Conservation (phyloP, 2,888 invertebrate genomes). For the Conistra vaccinii region DNA sequence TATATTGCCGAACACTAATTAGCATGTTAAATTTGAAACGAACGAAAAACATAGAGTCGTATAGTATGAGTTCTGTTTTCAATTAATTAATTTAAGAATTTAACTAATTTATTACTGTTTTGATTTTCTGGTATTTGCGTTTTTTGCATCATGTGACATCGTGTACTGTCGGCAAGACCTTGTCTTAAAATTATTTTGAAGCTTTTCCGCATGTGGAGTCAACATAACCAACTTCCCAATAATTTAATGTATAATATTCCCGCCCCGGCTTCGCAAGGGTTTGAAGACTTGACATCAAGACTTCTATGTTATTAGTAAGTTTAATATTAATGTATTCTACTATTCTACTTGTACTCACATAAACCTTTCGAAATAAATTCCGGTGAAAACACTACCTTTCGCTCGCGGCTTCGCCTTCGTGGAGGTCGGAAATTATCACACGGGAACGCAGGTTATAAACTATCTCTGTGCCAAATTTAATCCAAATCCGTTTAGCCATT, state of each 20-base stretch:
- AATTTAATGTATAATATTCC: neutral
- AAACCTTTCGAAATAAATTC: neutral
- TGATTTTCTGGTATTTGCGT: neutral
- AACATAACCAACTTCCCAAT: neutral
- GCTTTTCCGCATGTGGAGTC: neutral
- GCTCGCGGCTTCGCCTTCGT: too few relatives aligned
- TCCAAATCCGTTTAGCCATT: too few relatives aligned
- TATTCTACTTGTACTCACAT: too few relatives aligned
- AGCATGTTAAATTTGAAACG: slow-evolving; percentile 54
- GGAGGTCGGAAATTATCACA: too few relatives aligned
- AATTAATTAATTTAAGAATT: slow-evolving; percentile 2
- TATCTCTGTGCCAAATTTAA: too few relatives aligned
- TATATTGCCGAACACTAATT: slow-evolving; percentile 47
- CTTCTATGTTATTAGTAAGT: neutral
- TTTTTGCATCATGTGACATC: neutral
- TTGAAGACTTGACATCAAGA: neutral
- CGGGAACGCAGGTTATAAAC: too few relatives aligned
- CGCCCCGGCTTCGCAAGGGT: neutral
- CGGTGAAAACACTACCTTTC: too few relatives aligned
- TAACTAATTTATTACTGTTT: neutral
- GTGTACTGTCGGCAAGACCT: neutral
- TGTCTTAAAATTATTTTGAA: neutral
- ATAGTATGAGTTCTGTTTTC: slow-evolving; percentile 9
- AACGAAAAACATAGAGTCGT: slow-evolving; percentile 47
- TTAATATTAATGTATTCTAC: neutral